phyloP scores from a whole-genome alignment of 2,797 vertebrate species.

The Phylloscopus collybita region DNA sequence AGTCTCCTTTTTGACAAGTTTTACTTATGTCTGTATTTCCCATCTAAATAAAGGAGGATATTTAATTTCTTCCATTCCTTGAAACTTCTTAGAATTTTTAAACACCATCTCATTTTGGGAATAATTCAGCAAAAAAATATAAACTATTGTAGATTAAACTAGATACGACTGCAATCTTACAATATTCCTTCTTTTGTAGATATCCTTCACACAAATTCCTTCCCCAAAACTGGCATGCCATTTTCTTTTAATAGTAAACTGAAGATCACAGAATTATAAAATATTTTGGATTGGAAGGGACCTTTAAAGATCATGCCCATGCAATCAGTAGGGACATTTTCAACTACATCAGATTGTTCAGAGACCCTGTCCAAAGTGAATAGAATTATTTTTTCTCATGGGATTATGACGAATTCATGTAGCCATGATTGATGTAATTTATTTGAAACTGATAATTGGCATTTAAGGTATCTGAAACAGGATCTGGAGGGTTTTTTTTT shows the following conservation, averaged over 20 bases:
- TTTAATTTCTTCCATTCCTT: background rate
- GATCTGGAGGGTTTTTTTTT: accelerated
- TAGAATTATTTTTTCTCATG: background rate
- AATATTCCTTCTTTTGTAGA: background rate
- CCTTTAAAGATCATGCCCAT: background rate
- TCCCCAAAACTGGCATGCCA: background rate
- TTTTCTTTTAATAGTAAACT: background rate
- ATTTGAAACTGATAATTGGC: background rate
- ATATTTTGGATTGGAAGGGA: background rate
- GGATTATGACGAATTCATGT: background rate
- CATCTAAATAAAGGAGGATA: background rate
- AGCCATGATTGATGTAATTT: background rate
- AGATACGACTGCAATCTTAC: background rate
- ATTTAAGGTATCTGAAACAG: background rate
- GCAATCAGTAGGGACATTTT: background rate
- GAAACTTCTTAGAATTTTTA: background rate
- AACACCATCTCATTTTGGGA: background rate
- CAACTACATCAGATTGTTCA: background rate
- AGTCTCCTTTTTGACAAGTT: background rate
- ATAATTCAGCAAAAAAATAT: background rate
- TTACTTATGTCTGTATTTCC: background rate
- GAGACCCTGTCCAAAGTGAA: background rate
- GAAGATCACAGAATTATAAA: background rate
- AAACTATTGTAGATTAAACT: background rate
- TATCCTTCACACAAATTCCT: background rate